Percentiles rank a stretch among this genome's conserved stretches.
These are phyloP conservation scores for Pseudonaja textilis DNA, from an alignment of 2,113 vertebrate species.

Conservation along the genomic window DNA sequence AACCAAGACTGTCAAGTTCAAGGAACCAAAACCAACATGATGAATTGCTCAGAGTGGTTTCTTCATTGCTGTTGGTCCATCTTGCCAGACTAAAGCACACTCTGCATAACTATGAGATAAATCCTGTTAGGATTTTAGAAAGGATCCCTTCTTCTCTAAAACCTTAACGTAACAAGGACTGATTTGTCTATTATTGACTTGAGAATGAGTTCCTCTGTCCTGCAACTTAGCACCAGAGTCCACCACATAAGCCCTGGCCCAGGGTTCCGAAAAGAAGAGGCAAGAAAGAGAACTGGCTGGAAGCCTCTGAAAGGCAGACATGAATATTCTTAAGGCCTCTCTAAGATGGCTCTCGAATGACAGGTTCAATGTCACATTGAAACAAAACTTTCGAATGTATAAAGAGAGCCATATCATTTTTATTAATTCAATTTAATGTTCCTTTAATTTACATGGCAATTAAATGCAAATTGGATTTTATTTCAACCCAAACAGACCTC, in stretches of 20 bases:
- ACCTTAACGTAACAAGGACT: background rate
- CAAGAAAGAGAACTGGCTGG: background rate
- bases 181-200: background rate
- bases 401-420: background rate
- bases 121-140: background rate
- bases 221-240: background rate
- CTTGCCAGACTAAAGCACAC: background rate
- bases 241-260: background rate
- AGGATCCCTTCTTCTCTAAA: background rate
- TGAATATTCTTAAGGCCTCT: background rate
- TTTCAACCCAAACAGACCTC: background rate
- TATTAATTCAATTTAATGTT: background rate
- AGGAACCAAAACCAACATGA: background rate
- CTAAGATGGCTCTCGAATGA: background rate
- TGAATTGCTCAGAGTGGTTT: background rate
- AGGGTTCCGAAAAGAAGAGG: background rate
- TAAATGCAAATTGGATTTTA: background rate
- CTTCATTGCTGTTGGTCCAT: background rate
- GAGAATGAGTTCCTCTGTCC: background rate
- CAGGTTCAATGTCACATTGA: background rate
- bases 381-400: background rate
- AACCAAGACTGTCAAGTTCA: background rate
- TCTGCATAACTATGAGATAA: background rate
- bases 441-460: background rate
- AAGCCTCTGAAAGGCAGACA: background rate